Base-by-base conservation (phyloP, 2,888 invertebrate genomes). In the Calameuta idolon region DNA sequence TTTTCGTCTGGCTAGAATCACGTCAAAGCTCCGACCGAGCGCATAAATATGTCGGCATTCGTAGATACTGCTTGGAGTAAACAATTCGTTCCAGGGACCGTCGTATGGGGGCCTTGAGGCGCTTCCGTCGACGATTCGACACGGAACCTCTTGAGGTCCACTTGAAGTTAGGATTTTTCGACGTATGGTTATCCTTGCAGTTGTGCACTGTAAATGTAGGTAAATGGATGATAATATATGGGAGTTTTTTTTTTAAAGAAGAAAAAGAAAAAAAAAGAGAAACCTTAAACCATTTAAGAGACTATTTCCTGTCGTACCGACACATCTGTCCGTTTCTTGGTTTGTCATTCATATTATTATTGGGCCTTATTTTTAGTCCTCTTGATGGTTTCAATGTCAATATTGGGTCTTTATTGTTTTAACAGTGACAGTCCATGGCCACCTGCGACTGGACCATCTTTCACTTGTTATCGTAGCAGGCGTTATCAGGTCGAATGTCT, bases 1-100 rank as follows among this genome's bases (percentile, higher is more conserved):
- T 71, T 37, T 55, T 37, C 55, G 75, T 77, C 77, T 77, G 77
- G 77, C 69, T 75, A 77, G n/a, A 75, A 75, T 77, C 77, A 77
- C 77, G 55, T 55, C 55, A 23, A 23, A 55, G 23, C 77, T 75
- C 71, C 75, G 71, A 71, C 71, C 31, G 5, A 31, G 71, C 33
- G 71, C 71, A 71, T 71, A 71, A 71, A 71, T 71, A 71, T 34
- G 71, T 71, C 71, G 31, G 71, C 31, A 34, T 30, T 71, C 71
- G 33, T 34, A 71, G 71, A 71, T 71, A 71, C 71, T 31, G 31
- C 31, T 31, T 34, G 12, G 71, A 33, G 71, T 71, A 71, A 71
- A 71, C 71, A 31, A 71, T 71, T 55, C 55, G 55, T 55, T 55
- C 55, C 55, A 15, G 23, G 55, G 55, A 5, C 55, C 55, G 55